A percentile compares a stretch with the other conserved stretches of the same genome.
Evolutionary conservation across 2,113 vertebrate species (phyloP).

Genomic region (Pelobates fuscus): DNA sequence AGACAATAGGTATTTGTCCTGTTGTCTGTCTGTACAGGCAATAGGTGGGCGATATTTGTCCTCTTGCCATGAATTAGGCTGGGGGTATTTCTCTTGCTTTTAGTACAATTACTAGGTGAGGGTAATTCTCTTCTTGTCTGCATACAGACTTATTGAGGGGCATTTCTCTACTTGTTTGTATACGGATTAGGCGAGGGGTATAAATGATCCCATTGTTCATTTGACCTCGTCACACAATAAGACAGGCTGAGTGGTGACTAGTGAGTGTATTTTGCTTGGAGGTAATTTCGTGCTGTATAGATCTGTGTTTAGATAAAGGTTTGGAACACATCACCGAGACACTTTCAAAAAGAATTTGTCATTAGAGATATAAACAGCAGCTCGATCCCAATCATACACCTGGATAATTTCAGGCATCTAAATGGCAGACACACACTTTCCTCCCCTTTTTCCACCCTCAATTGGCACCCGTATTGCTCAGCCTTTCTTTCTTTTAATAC

Average conservation of each 20-base stretch:
- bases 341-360: conserved; percentile 50
- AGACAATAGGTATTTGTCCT: background rate
- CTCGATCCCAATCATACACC: conserved; percentile 49
- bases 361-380: conserved; percentile 49
- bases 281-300: conserved; percentile 44
- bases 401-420: conserved; percentile 44
- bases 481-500: conserved; percentile 16
- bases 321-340: conserved; percentile 37
- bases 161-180: background rate
- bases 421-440: conserved; percentile 15
- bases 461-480: conserved; percentile 35
- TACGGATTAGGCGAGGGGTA: conserved; percentile 17
- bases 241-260: conserved; percentile 33
- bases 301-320: conserved; percentile 47
- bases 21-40: background rate
- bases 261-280: conserved; percentile 25
- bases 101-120: background rate
- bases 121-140: background rate
- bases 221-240: conserved; percentile 33
- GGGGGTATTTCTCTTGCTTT: background rate
- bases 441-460: conserved; percentile 8
- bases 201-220: conserved; percentile 7
- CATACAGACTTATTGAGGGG: background rate
- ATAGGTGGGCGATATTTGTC: too few relatives aligned
- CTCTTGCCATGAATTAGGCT: background rate